Base-by-base conservation (phyloP, 2,888 invertebrate genomes). In the Pelosia muscerda region DNA sequence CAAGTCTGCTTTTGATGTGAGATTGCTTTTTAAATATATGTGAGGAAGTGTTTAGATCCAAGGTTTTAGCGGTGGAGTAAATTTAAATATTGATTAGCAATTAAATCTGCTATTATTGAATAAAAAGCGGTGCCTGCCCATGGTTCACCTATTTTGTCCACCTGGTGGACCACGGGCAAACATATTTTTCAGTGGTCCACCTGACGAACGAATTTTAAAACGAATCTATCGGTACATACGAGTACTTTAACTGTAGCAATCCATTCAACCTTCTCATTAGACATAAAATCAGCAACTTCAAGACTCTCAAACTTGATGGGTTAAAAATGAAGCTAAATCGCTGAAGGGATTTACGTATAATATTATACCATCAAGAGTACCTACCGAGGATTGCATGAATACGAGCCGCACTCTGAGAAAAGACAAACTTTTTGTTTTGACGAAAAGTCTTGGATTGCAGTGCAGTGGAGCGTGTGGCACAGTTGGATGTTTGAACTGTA, bases 341-440 rank as follows among this genome's bases (percentile, higher is more conserved):
- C 8, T 55, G 55, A 55, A 55, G 26, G 55, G 55, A 15, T 55
- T 55, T 26, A 55, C 25, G 25, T 25, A 23, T 23, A 42, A 58
- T 53, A 64, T 56, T 49, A 65, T 22, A 58, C 53, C 23, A 31
- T 10, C 26, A 65, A 65, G 38, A 42, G 57, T 25, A 53, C 19
- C 31, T 25, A 53, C 19, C 31, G 53, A 53, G 61, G 38, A 54
- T 64, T 53, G 59, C 62, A 65, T 67, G 67, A 71, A 73, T 73
- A 72, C 59, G 56, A 59, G 60, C 68, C 68, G 63, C 63, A 63
- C 68, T 76, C 59, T 60, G 63, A 65, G 67, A 66, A 63, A 68
- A 71, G 64, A 64, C 62, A 55, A 73, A 77, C 68, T 77, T 77
- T 73, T 74, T 72, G 73, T 77, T 75, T 74, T 71, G 74, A 69